phyloP scores from a whole-genome alignment of 2,797 vertebrate species.

The Microctenopoma stevenorrisi region DNA sequence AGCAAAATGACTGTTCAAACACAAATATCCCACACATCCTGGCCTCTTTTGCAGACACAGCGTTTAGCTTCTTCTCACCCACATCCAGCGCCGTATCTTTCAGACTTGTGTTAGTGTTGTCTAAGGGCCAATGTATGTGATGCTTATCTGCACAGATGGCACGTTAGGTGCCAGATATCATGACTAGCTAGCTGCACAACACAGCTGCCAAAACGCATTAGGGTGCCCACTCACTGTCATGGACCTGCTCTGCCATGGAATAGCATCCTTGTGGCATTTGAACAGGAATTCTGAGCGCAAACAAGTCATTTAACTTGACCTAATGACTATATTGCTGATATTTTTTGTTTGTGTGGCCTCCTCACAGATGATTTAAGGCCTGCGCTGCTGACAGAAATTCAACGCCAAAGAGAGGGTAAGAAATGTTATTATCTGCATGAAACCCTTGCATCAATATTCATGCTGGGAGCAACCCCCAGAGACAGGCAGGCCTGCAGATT shows the following conservation, averaged over 20 bases:
- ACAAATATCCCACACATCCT: not conserved
- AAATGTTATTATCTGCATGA: conserved; percentile 61
- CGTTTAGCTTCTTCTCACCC: conserved; percentile 17
- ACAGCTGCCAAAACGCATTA: conserved; percentile 53
- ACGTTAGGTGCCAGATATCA: conserved; percentile 54
- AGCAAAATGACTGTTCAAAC: conserved; percentile 16
- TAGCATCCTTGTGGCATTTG: conserved; percentile 50
- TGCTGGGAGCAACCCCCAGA: conserved; percentile 55
- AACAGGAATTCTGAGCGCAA: conserved; percentile 42
- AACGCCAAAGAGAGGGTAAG: conserved; percentile 57
- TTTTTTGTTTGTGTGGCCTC: conserved; percentile 53
- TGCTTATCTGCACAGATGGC: conserved; percentile 68
- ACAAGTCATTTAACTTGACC: conserved; percentile 44
- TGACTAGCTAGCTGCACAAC: conserved; percentile 51
- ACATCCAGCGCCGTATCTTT: conserved; percentile 34
- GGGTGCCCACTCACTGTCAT: conserved; percentile 50
- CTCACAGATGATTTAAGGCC: conserved; percentile 32
- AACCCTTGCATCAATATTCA: conserved; percentile 71
- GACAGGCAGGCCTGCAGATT: conserved; percentile 64
- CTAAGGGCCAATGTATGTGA: conserved; percentile 55
- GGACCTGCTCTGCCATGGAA: conserved; percentile 47
- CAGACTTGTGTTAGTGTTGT: conserved; percentile 52
- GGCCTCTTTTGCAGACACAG: conserved; percentile 9
- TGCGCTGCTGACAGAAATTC: conserved; percentile 45
- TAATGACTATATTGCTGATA: conserved; percentile 50